These are phyloP conservation scores for Monochamus alternatus DNA, from an alignment of 2,888 invertebrate species.

Conservation along the genomic window DNA sequence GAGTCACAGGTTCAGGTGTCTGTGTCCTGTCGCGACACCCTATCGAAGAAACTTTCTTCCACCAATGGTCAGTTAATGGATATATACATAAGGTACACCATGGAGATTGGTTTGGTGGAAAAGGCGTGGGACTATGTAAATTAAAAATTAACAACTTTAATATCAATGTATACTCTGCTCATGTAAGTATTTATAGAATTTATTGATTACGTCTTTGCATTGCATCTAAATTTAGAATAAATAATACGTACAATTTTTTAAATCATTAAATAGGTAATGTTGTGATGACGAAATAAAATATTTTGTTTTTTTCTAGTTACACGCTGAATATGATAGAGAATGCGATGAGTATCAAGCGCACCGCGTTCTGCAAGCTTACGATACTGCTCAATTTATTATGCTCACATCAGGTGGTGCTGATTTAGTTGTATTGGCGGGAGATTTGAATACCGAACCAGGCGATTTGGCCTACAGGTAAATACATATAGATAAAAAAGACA, in stretches of 20 bases:
- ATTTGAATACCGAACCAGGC: conserved; percentile 92
- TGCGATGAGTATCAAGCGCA: conserved; percentile 94
- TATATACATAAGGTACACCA: conserved; percentile 96
- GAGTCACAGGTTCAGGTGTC: conserved; percentile 93
- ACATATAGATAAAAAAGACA: background rate
- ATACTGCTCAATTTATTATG: conserved; percentile 94
- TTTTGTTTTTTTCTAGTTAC: conserved; percentile 77
- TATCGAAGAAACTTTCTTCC: conserved; percentile 90
- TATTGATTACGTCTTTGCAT: background rate
- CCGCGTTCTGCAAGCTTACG: conserved; percentile 93
- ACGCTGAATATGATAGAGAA: conserved; percentile 92
- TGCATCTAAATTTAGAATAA: too few relatives aligned
- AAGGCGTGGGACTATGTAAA: conserved; percentile 90
- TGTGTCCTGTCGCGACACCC: conserved; percentile 89
- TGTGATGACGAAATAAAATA: too few relatives aligned
- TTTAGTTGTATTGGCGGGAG: conserved; percentile 91
- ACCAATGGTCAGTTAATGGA: conserved; percentile 97
- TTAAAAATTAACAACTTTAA: conserved; percentile 79
- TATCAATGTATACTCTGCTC: conserved; percentile 93
- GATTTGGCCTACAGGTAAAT: conserved; percentile 83
- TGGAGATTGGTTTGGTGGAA: conserved; percentile 99
- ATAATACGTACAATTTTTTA: too few relatives aligned
- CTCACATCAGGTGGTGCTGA: conserved; percentile 86
- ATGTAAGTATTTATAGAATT: conserved; percentile 78
- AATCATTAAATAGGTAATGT: too few relatives aligned